Evolutionary conservation across 2,888 invertebrate species (phyloP), one percentile per base, ranked within the genome.

Genomic region (Seladonia tumulorum): DNA sequence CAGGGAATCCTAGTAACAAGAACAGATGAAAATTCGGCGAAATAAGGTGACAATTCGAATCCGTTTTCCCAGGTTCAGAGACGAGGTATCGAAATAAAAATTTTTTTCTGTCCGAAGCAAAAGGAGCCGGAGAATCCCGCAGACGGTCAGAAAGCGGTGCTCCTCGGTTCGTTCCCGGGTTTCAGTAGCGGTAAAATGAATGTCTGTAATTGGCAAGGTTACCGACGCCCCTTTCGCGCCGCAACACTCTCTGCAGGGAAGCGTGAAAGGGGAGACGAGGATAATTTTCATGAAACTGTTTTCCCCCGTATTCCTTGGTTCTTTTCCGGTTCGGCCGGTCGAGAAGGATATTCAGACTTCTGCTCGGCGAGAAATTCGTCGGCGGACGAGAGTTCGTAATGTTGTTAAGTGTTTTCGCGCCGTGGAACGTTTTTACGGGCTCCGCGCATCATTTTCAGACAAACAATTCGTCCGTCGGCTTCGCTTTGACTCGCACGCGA

Each of bases 391-490:
- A 66, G 53, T 35, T 71, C 70, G 74, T 25, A 45, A n/a, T 76
- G 25, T 76, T 60, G 18, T 45, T 57, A 25, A 74, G 57, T 57
- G 72, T 80, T 80, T 70, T 25, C 42, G 42, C 47, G 63, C 73
- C n/a, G 18, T 22, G 18, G 66, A 18, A 18, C 76, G 49, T 63
- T 81, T 63, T 74, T 68, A 45, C 57, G 16, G 16, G 16, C 10
- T 12, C 1, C 73, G 42, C 70, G 60, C 53, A 68, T 71, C 45
- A 71, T 66, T 60, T 77, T 79, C 45, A 57, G 12, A 18, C 70
- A 71, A 80, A 84, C 76, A 85, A 80, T 85, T 53, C 74, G 71
- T 84, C 68, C 81, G 22, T 5, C 70, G 47, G 49, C 25, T 57
- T 63, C 42, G 22, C 68, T 74, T 82, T 14, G 29, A 68, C 12